These are phyloP conservation scores for Lytechinus pictus DNA, from an alignment of 35 echinoderm and acorn worm species.

Conservation along the genomic window DNA sequence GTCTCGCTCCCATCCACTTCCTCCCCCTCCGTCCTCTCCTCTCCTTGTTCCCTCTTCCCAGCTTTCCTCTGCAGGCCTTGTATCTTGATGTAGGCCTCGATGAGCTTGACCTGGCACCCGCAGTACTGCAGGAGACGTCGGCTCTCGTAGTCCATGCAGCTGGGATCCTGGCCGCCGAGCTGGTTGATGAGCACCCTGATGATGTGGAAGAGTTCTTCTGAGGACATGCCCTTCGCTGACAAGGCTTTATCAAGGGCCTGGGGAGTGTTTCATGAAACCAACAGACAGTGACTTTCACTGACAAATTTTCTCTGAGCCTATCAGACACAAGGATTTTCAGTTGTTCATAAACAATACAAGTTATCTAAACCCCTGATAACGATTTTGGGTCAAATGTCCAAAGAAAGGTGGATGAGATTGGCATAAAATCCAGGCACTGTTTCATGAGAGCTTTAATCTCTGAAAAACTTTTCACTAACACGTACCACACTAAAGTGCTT, in stretches of 20 bases:
- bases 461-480: too few relatives aligned
- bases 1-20: not conserved
- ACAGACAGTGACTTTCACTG: too few relatives aligned
- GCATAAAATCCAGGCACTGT: too few relatives aligned
- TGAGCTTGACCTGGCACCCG: slow-evolving; percentile 70
- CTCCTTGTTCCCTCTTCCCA: slow-evolving; percentile 18
- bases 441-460: too few relatives aligned
- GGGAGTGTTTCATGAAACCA: not conserved
- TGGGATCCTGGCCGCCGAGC: slow-evolving; percentile 64
- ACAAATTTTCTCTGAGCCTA: too few relatives aligned
- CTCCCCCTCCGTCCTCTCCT: not conserved
- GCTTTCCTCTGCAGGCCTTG: slow-evolving; percentile 58
- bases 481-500: too few relatives aligned
- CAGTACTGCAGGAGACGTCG: slow-evolving; percentile 92
- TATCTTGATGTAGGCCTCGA: slow-evolving; percentile 76
- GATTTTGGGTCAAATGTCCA: too few relatives aligned
- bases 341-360: too few relatives aligned
- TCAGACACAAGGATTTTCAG: not conserved
- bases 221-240: slow-evolving; percentile 63
- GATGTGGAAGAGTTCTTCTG: slow-evolving; percentile 62
- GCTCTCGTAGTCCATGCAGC: slow-evolving; percentile 85
- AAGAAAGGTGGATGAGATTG: too few relatives aligned
- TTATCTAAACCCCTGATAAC: too few relatives aligned
- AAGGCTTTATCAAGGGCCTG: slow-evolving; percentile 92
- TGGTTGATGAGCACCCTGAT: slow-evolving; percentile 55